Conservation (phyloP, 2,888 invertebrate genomes). For the Caenorhabditis plicata region DNA sequence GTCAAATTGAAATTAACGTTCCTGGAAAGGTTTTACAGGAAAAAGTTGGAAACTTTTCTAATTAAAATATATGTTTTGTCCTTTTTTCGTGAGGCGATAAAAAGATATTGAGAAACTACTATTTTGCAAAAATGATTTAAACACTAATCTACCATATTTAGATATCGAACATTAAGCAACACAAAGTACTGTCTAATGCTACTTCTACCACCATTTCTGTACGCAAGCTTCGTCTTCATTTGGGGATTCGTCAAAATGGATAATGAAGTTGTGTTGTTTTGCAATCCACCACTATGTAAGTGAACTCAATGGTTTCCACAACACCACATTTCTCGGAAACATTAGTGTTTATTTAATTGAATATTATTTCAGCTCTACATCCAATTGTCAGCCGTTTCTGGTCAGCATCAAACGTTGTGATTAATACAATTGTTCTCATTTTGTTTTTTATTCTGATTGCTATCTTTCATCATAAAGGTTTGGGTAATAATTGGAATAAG, state of each 20-base stretch:
- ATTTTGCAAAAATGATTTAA: too few species aligned
- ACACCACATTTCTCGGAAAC: too few species aligned
- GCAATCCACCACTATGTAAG: slow-evolving; percentile 10
- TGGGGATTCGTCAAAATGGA: slow-evolving; percentile 2
- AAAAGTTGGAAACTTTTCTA: too few species aligned
- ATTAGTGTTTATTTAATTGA: too few species aligned
- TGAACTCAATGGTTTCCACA: too few species aligned
- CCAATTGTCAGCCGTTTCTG: not conserved
- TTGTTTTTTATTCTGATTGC: slow-evolving; percentile 1
- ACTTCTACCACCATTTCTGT: not conserved
- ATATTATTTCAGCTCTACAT: not conserved
- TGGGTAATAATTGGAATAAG: not conserved
- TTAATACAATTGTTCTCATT: slow-evolving; percentile 1
- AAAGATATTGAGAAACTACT: too few species aligned
- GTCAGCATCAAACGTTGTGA: not conserved
- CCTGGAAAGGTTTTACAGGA: too few species aligned
- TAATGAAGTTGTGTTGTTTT: slow-evolving; percentile 1
- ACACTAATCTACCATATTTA: too few species aligned
- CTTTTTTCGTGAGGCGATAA: too few species aligned
- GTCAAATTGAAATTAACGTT: too few species aligned
- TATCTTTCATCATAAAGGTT: slow-evolving; percentile 3
- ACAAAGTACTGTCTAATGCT: not conserved
- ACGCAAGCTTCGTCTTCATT: not conserved
- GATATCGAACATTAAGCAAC: not conserved
- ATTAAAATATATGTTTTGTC: too few species aligned